Percentiles rank a stretch among this genome's conserved stretches.
Conservation (phyloP, 2,113 vertebrate species). For the Etheostoma cragini region DNA sequence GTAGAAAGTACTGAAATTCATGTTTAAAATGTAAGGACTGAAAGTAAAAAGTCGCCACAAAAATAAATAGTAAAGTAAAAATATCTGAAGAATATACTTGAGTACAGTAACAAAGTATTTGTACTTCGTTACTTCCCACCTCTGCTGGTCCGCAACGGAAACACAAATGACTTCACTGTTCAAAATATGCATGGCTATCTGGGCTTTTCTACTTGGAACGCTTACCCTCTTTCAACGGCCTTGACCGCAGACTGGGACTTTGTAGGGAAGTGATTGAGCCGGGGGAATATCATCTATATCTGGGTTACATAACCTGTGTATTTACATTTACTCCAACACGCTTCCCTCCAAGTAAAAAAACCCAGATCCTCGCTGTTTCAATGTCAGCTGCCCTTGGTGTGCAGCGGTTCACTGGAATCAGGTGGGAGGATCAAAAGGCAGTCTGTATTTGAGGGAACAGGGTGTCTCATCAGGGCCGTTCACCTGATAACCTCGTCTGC, state of each 20-base stretch:
- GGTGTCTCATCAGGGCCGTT: slow-evolving; percentile 66
- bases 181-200: slow-evolving; percentile 51
- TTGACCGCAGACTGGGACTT: slow-evolving; percentile 50
- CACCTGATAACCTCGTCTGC: slow-evolving; percentile 68
- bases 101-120: no score
- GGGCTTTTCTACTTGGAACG: slow-evolving; percentile 35
- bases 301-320: slow-evolving; percentile 65
- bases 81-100: no score
- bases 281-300: slow-evolving; percentile 50
- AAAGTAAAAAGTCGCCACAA: no score
- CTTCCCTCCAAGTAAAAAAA: slow-evolving; percentile 35
- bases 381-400: slow-evolving; percentile 60
- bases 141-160: slow-evolving; percentile 24
- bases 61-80: no score
- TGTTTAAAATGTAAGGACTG: no score
- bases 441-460: slow-evolving; percentile 66
- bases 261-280: slow-evolving; percentile 53
- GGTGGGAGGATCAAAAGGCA: slow-evolving; percentile 73
- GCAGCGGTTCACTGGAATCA: slow-evolving; percentile 52
- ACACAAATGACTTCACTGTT: slow-evolving; percentile 58
- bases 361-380: slow-evolving; percentile 43
- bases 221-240: slow-evolving; percentile 55
- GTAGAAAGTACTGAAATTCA: no score
- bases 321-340: slow-evolving; percentile 50
- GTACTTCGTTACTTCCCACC: no score